A percentile compares a stretch with the other conserved stretches of the same genome.
Evolutionary conservation across 2,797 vertebrate species (phyloP).

Genomic region (Pangasius macronema): DNA sequence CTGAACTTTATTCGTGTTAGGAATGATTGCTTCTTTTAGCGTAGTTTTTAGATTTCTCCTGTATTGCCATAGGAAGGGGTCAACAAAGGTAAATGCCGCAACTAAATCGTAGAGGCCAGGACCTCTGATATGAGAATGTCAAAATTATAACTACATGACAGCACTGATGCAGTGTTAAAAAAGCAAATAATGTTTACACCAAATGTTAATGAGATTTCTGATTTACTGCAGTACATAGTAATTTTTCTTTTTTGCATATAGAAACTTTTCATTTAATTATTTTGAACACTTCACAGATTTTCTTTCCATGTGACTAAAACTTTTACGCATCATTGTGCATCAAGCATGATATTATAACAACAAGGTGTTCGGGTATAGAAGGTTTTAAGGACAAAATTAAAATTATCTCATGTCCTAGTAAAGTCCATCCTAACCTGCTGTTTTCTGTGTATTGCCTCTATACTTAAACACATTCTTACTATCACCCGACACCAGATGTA

Average conservation of each 20-base stretch:
- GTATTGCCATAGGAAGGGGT: not conserved
- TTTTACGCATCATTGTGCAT: not conserved
- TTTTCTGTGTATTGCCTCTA: constrained; percentile 3
- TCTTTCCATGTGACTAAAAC: not conserved
- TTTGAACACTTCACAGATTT: not conserved
- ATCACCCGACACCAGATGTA: constrained; percentile 13
- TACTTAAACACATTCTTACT: not conserved
- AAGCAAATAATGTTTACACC: too few relatives aligned
- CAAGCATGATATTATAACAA: not conserved
- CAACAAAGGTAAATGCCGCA: not conserved
- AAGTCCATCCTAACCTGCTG: too few relatives aligned
- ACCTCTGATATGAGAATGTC: not conserved
- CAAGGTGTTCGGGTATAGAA: too few relatives aligned
- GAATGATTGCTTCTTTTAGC: not conserved
- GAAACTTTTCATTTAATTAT: not conserved
- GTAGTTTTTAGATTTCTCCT: not conserved
- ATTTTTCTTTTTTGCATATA: not conserved
- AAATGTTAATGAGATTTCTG: not conserved
- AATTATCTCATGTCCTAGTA: too few relatives aligned
- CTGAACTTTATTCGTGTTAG: not conserved
- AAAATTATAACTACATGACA: not conserved
- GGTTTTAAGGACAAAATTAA: too few relatives aligned
- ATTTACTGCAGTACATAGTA: not conserved
- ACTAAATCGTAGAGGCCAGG: too few relatives aligned
- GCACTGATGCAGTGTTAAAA: not conserved